Evolutionary conservation across 2,113 vertebrate genomes (phyloP).

Genomic region (Laticauda laticaudata): DNA sequence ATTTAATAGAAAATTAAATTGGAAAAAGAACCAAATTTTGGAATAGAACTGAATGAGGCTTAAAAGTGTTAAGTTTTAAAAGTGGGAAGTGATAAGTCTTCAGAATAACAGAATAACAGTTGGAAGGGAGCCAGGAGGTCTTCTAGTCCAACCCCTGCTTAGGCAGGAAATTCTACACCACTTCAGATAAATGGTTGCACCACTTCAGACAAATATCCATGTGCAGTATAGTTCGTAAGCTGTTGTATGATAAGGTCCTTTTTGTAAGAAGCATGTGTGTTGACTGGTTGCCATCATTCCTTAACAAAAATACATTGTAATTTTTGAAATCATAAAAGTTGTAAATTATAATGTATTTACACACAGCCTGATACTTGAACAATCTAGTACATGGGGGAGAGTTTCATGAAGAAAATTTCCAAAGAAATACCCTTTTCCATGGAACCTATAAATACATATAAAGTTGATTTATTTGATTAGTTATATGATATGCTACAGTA

Average conservation of each 20-base stretch:
- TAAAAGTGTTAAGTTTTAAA: background rate
- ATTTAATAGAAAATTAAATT: background rate
- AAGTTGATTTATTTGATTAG: background rate
- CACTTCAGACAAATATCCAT: background rate
- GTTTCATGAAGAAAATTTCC: background rate
- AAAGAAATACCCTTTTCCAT: background rate
- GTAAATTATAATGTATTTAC: background rate
- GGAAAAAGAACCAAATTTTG: background rate
- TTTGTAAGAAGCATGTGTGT: background rate
- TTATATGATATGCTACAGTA: background rate
- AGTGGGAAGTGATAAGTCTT: background rate
- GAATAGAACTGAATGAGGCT: background rate
- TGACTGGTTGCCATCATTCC: background rate
- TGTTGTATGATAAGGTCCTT: background rate
- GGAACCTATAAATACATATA: background rate
- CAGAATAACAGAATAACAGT: background rate
- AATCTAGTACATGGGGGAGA: background rate
- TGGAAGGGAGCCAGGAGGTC: too few relatives aligned
- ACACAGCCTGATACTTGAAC: background rate
- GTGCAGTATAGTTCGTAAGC: background rate
- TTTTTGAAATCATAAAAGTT: background rate
- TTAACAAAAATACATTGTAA: background rate
- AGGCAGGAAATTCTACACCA: too few relatives aligned
- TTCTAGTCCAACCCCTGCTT: too few relatives aligned
- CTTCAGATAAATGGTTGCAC: background rate